Evolutionary conservation across 2,797 vertebrate genomes (phyloP), one percentile per base, ranked within the genome.

Genomic region (Notolepis coatsorum): DNA sequence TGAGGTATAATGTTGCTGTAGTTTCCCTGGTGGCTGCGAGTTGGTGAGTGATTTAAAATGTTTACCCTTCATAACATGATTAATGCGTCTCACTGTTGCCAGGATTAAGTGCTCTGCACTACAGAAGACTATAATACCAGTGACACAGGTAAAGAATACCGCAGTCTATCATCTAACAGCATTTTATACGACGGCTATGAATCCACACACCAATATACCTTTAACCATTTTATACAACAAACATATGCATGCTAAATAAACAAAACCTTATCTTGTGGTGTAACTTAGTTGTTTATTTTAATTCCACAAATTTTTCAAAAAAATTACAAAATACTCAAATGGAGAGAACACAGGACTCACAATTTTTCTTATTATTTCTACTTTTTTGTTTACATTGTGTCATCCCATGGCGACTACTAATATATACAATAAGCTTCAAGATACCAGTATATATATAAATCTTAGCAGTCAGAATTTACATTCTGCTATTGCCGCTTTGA

Each of bases 291-390:
- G 82, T 99, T 99, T 98, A 98, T 99, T 99, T 94, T 96, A 97
- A 98, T 96, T 99, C 94, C 98, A 99, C 98, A 98, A 97, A 96
- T 97, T 98, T 96, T 96, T 98, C 96, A 96, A 98, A 99, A 99
- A 99, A 99, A 98, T 98, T 99, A 99, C 98, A 99, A 99, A 99
- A 99, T 98, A 99, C 97, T 98, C 95, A 97, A 98, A 98, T 98
- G 98, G 97, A 98, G 96, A 99, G 95, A 99, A 98, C 96, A 99
- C 97, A 98, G 96, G 97, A 98, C 95, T 98, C 96, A 99, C 98
- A 93, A 97, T 94, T 94, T 95, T 95, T 92, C 91, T 96, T 96
- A 96, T 96, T 92, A 92, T 96, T 96, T 95, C 96, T 98, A 98
- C 95, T 95, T 95, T n/a, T 93, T 96, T 96, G 94, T 97, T 94